Conservation (phyloP, 2,113 vertebrate species). For the Xyliphius kryptos region DNA sequence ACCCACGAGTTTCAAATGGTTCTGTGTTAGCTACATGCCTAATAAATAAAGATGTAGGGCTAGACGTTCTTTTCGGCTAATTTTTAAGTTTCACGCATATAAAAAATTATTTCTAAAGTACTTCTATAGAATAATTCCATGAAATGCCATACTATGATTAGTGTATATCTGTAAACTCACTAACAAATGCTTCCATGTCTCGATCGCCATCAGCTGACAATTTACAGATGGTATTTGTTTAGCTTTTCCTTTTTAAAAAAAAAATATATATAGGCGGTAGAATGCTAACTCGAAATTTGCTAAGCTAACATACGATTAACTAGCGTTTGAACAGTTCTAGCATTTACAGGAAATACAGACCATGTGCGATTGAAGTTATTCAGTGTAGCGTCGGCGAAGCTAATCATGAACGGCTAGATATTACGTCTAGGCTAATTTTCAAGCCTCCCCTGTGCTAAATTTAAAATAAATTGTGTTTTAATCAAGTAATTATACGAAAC, state of each 20-base stretch:
- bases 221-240: neutral
- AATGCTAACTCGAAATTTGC: neutral
- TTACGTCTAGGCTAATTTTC: neutral
- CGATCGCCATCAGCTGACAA: no score
- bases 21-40: neutral
- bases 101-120: no score
- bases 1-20: neutral
- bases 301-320: neutral
- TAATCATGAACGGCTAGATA: constrained; percentile 24
- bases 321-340: neutral
- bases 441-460: no score
- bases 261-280: neutral
- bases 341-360: constrained; percentile 2
- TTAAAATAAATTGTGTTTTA: no score
- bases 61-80: no score
- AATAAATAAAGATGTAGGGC: no score
- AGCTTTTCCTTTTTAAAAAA: no score
- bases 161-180: no score
- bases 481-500: no score
- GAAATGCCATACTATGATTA: no score
- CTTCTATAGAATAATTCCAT: no score
- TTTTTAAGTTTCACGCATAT: neutral
- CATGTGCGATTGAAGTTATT: neutral
- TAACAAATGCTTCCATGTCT: neutral
- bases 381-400: constrained; percentile 24